Percentiles rank a stretch among this genome's conserved stretches.
phyloP scores from a whole-genome alignment of 2,113 vertebrate species.

The Nicator chloris region DNA sequence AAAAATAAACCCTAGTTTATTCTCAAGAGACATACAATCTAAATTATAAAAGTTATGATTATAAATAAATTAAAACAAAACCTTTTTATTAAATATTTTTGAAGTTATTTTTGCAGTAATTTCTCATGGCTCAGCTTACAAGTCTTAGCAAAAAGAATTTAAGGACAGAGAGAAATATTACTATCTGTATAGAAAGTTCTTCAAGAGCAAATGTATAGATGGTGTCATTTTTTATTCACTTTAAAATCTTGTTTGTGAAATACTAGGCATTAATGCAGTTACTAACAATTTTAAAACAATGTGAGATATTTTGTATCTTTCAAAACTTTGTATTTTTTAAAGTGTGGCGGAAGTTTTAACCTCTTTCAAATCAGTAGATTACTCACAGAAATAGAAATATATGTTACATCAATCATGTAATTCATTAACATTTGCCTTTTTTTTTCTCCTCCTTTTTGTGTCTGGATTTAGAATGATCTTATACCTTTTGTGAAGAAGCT shows the following conservation, averaged over 20 bases:
- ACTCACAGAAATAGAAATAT: not conserved
- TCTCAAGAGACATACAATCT: not conserved
- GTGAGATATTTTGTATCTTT: not conserved
- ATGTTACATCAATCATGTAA: accelerated
- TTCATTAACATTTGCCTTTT: not conserved
- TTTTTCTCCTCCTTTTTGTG: not conserved
- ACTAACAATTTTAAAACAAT: not conserved
- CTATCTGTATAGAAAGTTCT: not conserved
- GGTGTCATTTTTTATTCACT: not conserved
- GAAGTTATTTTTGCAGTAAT: not conserved
- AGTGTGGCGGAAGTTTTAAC: not conserved
- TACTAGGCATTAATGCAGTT: not conserved
- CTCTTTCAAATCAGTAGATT: not conserved
- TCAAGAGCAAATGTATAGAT: not conserved
- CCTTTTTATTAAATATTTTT: not conserved
- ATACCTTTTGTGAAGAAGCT: not conserved
- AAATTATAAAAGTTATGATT: not conserved
- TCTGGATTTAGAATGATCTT: not conserved
- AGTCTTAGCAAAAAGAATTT: not conserved
- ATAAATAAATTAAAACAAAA: not conserved
- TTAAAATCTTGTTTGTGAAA: not conserved
- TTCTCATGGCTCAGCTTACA: not conserved
- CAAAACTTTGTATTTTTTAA: not conserved
- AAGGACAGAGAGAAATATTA: not conserved
- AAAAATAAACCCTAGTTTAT: not conserved